Conservation (phyloP, 2,113 vertebrate genomes). For the Elachura formosa region DNA sequence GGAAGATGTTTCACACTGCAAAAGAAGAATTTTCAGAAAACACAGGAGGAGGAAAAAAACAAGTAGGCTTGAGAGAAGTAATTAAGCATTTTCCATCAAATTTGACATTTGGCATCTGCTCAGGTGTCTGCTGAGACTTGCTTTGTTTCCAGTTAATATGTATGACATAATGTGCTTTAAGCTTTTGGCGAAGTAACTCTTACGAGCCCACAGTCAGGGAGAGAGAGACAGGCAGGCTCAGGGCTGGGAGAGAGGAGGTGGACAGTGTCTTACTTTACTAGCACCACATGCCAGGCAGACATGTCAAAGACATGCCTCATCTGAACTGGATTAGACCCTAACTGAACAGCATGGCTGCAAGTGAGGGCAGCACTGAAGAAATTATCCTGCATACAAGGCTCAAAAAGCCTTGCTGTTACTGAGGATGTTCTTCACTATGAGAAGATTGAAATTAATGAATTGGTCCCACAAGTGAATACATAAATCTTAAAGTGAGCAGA, state of each 20-base stretch:
- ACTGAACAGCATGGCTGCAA: neutral
- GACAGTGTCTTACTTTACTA: neutral
- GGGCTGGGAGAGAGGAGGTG: neutral
- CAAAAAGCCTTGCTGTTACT: neutral
- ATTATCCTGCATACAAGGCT: neutral
- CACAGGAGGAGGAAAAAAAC: rapidly evolving
- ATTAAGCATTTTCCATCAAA: conserved; percentile 53
- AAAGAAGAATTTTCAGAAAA: neutral
- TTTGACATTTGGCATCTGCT: conserved; percentile 51
- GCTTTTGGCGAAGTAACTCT: neutral
- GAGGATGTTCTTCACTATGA: neutral
- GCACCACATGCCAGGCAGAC: neutral
- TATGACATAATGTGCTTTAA: neutral
- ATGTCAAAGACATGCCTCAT: neutral
- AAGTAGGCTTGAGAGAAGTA: neutral
- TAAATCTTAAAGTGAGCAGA: neutral
- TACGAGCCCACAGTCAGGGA: neutral
- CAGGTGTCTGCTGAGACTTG: conserved; percentile 2
- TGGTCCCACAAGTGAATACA: neutral
- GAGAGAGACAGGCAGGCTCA: neutral
- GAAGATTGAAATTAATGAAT: neutral
- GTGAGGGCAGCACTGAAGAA: neutral
- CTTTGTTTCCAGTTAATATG: conserved; percentile 13
- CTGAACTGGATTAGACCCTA: neutral
- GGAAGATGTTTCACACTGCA: neutral